Evolutionary conservation across 2,797 vertebrate species (phyloP).

Genomic region (Gobio occitaniae): DNA sequence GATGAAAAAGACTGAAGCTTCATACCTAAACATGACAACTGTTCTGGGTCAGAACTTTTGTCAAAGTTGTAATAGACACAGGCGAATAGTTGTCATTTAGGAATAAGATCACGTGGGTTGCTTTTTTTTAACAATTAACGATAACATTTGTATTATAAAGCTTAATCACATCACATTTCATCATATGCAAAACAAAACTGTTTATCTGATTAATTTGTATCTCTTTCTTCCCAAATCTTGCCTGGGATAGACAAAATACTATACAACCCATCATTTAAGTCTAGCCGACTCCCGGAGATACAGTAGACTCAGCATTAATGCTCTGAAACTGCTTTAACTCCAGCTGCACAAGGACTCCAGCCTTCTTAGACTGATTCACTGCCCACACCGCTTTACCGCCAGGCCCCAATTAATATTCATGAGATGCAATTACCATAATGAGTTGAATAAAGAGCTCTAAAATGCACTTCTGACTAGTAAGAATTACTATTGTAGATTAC

Average conservation of each 20-base stretch:
- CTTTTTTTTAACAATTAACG: too few species aligned
- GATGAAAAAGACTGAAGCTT: too few species aligned
- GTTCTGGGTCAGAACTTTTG: too few species aligned
- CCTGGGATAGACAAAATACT: neutral
- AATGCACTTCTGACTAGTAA: neutral
- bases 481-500: neutral
- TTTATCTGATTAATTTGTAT: neutral
- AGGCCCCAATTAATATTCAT: slow-evolving; percentile 17
- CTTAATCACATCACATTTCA: too few species aligned
- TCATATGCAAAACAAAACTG: neutral
- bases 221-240: neutral
- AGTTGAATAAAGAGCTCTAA: neutral
- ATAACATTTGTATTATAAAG: too few species aligned
- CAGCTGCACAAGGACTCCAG: neutral
- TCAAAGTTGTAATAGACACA: too few species aligned
- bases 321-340: neutral
- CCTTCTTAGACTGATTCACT: neutral
- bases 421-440: slow-evolving; percentile 8
- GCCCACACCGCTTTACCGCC: neutral
- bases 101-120: too few species aligned
- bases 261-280: neutral
- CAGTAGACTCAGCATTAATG: neutral
- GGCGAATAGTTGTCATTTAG: too few species aligned
- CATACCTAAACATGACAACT: too few species aligned
- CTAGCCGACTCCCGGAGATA: neutral